Evolutionary conservation across 92 coral and sea anemone species (phyloP), one percentile per base, ranked within the genome.

Genomic region (Micromussa lordhowensis): DNA sequence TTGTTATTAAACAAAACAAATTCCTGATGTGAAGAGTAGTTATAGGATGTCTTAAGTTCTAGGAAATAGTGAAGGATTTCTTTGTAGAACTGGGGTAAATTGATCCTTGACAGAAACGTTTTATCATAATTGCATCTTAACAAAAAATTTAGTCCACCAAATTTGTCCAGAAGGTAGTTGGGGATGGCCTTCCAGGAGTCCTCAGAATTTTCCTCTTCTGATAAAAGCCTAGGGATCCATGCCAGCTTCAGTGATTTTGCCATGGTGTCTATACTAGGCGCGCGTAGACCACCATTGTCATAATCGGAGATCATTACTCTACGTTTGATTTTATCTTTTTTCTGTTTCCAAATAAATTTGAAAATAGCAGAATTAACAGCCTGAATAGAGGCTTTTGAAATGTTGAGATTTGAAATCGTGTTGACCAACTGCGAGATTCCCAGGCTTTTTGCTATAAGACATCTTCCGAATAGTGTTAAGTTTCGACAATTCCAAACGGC

Each of bases 1-100:
- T 75, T 75, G 51, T 75, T 75, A 14, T 75, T 75, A 3, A 75
- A 75, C 8, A 40, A 35, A 36, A 75, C 76, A 75, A 75, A 54
- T 54, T 54, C 59, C 7, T 54, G 59, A 54, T 54, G 16, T 11
- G 13, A 54, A 54, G 4, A 40, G 6, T 54, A 18, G 16, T 54
- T 10, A 3, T 54, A 54, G 59, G 59, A 12, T 54, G 59, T 54
- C 21, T 54, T 54, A 13, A 13, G 16, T 54, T 54, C 21, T 6
- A 40, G 48, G 48, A 40, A 40, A 40, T 40, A 9, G 7, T 54
- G 59, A 54, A 54, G 59, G 21, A 13, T 54, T 54, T 14, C 16
- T 54, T 54, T 54, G 21, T 54, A 54, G 21, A 54, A 54, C 59
- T 54, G 59, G 59, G 59, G 16, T 4, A 54, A 54, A 54, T 54